Evolutionary conservation across 2,113 vertebrate species (phyloP).

Genomic region (Verasper variegatus): DNA sequence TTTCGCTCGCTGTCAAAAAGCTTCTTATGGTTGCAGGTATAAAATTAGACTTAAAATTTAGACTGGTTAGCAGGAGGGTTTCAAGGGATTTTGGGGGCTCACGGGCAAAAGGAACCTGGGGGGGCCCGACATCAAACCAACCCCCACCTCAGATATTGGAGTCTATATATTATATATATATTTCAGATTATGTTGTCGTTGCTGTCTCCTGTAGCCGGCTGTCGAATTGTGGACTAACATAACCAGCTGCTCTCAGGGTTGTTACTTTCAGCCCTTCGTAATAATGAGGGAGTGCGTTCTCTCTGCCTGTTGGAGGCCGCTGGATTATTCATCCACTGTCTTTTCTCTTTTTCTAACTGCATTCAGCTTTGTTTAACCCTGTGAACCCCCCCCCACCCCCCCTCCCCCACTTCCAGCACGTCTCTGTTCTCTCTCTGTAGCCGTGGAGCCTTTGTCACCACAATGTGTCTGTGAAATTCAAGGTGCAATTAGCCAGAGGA

Average conservation of each 20-base stretch:
- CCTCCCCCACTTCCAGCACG: not conserved
- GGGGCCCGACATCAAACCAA: too few relatives aligned
- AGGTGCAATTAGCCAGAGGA: conserved; percentile 59
- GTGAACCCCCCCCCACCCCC: conserved; percentile 8
- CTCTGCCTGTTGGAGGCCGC: not conserved
- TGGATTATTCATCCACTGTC: not conserved
- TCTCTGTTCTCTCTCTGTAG: conserved; percentile 8
- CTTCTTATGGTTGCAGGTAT: not conserved
- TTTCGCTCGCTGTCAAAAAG: conserved; percentile 3
- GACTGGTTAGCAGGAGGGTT: too few relatives aligned
- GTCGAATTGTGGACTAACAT: too few relatives aligned
- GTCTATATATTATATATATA: too few relatives aligned
- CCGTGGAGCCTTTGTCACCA: not conserved
- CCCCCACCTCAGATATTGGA: too few relatives aligned
- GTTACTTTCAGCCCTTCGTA: too few relatives aligned
- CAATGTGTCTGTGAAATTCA: conserved; percentile 23
- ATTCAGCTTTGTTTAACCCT: conserved; percentile 37
- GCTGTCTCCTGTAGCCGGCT: too few relatives aligned
- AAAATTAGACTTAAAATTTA: not conserved
- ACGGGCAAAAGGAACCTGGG: too few relatives aligned
- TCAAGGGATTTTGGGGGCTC: too few relatives aligned
- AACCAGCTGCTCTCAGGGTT: too few relatives aligned
- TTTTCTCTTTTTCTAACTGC: not conserved
- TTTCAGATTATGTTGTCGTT: too few relatives aligned
- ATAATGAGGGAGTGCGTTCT: conserved; percentile 10